Evolutionary conservation across 1,140 invertebrate species (phyloP), one percentile per base, ranked within the genome.

Genomic region (Theocolax elegans): DNA sequence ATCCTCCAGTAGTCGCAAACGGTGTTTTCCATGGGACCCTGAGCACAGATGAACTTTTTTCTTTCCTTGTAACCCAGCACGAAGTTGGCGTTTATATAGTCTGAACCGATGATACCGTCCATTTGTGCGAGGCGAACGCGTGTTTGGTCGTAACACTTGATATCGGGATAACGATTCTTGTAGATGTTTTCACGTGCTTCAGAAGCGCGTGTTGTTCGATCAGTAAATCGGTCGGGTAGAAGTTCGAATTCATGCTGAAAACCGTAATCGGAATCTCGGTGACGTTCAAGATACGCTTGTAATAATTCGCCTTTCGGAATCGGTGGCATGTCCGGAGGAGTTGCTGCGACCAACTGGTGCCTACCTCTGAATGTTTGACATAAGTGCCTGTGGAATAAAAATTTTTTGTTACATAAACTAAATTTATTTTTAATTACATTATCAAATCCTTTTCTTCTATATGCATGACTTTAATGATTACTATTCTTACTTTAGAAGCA

Each of bases 1-100:
- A 99, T 97, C 63, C 95, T 88, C 97, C 97, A 99, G 84, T 98
- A 98, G 81, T 99, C 97, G 74, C 91, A 92, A 1, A 97, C 92
- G 0, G 96, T 98, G 27, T 93, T 92, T 62, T 97, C 94, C 88
- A 97, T 94, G 0, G 97, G 97, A 0, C 95, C 94, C 88, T 96
- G 95, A 12, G 95, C 95, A 84, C 95, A 97, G 73, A 97, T 96
- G 78, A 96, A 97, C 77, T 95, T 94, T 79, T 97, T 97, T n/a
- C 94, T 86, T 77, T 95, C 93, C 85, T 96, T 96, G 78, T 96
- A 96, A 10, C 95, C 93, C 77, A 94, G 89, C 0, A 97, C 95
- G 77, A 93, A 94, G 79, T 97, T 97, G 0, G 96, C 95, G 81
- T 98, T 98, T 62, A 97, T 95, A 78, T 98, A 98, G 83, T 97